phyloP scores from a whole-genome alignment of 2,113 vertebrate species.

The Pachycephala philippinensis region DNA sequence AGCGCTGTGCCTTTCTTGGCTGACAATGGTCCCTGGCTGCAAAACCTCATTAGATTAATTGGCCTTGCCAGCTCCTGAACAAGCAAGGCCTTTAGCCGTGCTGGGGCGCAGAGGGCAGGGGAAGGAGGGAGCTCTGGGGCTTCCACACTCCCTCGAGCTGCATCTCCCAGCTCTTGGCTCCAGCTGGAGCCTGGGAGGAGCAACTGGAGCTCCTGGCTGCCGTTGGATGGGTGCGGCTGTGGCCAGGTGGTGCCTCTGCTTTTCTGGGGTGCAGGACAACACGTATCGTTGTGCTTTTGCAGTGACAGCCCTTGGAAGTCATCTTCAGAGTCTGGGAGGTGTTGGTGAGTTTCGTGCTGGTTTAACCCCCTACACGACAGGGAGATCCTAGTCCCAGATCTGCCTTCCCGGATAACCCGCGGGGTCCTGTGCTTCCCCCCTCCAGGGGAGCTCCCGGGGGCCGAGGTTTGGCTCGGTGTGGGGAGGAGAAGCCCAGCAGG shows the following conservation, averaged over 20 bases:
- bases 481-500: neutral
- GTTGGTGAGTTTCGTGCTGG: neutral
- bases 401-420: neutral
- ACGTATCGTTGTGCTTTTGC: rapidly evolving
- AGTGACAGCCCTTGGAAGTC: neutral
- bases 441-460: neutral
- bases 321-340: no score
- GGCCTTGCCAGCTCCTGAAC: conserved; percentile 57
- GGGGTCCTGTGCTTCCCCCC: rapidly evolving
- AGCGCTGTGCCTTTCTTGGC: conserved; percentile 44
- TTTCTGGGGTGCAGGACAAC: neutral
- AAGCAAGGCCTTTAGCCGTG: conserved; percentile 44
- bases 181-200: neutral
- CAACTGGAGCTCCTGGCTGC: neutral
- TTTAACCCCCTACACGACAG: neutral
- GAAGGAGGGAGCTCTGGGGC: conserved; percentile 19
- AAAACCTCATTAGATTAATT: conserved; percentile 67
- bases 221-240: neutral
- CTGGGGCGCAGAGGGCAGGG: neutral
- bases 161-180: neutral
- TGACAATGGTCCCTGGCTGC: conserved; percentile 60
- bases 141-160: neutral
- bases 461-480: rapidly evolving
- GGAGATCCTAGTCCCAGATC: neutral
- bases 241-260: neutral